phyloP scores from a whole-genome alignment of 2,797 vertebrate species.

The Pangasius macronema region DNA sequence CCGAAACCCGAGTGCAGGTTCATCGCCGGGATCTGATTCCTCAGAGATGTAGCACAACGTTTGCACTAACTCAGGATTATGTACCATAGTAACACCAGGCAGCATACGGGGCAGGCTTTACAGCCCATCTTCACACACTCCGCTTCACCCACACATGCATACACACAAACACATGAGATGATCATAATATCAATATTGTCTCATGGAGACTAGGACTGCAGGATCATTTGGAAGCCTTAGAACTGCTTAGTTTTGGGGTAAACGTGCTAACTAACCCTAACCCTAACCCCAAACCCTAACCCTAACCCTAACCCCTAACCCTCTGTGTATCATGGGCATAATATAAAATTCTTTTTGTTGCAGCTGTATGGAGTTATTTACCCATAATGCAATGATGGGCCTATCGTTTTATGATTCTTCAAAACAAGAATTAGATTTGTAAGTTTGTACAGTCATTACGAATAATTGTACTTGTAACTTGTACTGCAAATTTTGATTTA shows the following conservation, averaged over 20 bases:
- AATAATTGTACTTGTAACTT: neutral
- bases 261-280: no score
- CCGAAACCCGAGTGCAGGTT: slow-evolving; percentile 52
- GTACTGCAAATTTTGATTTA: neutral
- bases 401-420: neutral
- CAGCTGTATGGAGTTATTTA: neutral
- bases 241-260: neutral
- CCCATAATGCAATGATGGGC: neutral
- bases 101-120: slow-evolving; percentile 5
- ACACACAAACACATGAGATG: slow-evolving; percentile 51
- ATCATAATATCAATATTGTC: neutral
- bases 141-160: neutral
- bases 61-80: slow-evolving; percentile 57
- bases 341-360: neutral
- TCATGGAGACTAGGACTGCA: neutral
- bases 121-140: slow-evolving; percentile 2
- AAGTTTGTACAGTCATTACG: neutral
- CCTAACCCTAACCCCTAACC: no score
- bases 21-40: slow-evolving; percentile 41
- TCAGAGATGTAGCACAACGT: slow-evolving; percentile 27
- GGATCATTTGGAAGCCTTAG: neutral
- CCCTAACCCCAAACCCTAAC: no score
- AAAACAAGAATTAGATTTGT: neutral
- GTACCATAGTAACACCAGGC: slow-evolving; percentile 61
- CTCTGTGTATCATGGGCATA: neutral